Percentiles rank a stretch among this genome's conserved stretches.
phyloP scores from a whole-genome alignment of 2,113 vertebrate genomes.

The Rhadina sibilatrix region DNA sequence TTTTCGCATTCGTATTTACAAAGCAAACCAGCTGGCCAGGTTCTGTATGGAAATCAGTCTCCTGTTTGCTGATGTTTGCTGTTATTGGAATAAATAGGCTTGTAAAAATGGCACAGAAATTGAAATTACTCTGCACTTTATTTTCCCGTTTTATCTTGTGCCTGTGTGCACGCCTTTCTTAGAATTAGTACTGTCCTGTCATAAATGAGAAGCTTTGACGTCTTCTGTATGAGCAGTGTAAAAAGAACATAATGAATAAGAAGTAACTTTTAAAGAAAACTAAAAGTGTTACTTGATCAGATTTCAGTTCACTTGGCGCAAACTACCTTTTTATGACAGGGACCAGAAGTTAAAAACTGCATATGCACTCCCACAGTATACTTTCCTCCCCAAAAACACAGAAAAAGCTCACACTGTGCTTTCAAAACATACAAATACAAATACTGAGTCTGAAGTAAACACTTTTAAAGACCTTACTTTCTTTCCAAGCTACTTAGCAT shows the following conservation, averaged over 20 bases:
- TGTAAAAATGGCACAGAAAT: neutral
- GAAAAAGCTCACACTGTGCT: neutral
- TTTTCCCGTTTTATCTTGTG: neutral
- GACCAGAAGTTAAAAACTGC: neutral
- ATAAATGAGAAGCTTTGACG: neutral
- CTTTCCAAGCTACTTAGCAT: neutral
- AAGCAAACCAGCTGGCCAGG: neutral
- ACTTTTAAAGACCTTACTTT: neutral
- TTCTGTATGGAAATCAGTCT: neutral
- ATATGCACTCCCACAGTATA: neutral
- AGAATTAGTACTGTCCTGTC: neutral
- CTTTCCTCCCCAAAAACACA: neutral
- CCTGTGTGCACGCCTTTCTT: rapidly evolving
- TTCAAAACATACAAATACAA: neutral
- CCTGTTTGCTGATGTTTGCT: neutral
- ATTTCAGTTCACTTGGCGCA: neutral
- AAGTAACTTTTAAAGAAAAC: neutral
- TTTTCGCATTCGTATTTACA: neutral
- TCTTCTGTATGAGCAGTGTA: neutral
- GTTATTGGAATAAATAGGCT: neutral
- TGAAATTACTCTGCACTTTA: neutral
- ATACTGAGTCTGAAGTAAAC: neutral
- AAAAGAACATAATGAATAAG: neutral
- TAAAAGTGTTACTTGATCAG: neutral
- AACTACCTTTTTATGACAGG: neutral